A percentile compares a stretch with the other conserved stretches of the same genome.
phyloP scores from a whole-genome alignment of 2,888 invertebrate species.

The Campopleginae sp. region DNA sequence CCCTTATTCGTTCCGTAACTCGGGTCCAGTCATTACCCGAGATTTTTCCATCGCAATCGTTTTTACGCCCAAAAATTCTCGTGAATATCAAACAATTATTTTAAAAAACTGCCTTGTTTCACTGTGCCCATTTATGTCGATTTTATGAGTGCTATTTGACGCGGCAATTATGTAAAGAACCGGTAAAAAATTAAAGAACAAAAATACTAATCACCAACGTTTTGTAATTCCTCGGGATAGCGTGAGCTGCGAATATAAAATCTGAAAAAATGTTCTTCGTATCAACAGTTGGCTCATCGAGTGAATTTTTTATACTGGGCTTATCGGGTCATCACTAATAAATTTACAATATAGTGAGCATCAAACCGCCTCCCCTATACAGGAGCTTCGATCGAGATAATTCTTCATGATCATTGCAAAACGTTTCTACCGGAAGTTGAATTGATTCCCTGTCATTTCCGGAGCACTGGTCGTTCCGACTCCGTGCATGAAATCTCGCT shows the following conservation, averaged over 20 bases:
- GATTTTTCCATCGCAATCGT: neutral
- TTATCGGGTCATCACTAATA: slow-evolving; percentile 16
- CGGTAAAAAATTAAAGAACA: neutral
- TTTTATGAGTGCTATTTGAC: neutral
- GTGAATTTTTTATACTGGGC: neutral
- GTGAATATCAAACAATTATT: neutral
- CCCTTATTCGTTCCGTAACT: slow-evolving; percentile 12
- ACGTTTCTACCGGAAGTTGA: slow-evolving; percentile 40
- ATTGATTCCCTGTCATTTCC: slow-evolving; percentile 30
- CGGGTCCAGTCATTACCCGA: neutral
- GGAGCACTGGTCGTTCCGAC: slow-evolving; percentile 22
- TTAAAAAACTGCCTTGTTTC: neutral
- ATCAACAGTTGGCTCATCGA: neutral
- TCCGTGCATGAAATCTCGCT: too few species aligned
- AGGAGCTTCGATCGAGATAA: slow-evolving; percentile 44
- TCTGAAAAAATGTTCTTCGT: neutral
- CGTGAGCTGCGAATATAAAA: neutral
- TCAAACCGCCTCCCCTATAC: slow-evolving; percentile 8
- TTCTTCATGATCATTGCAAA: slow-evolving; percentile 40
- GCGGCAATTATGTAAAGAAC: neutral
- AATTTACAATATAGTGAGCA: slow-evolving; percentile 1
- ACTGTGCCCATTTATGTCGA: neutral
- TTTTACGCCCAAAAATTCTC: neutral
- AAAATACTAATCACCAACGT: neutral
- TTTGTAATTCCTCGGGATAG: neutral